Conservation (phyloP, 2,113 vertebrate species). For the Ictalurus furcatus region DNA sequence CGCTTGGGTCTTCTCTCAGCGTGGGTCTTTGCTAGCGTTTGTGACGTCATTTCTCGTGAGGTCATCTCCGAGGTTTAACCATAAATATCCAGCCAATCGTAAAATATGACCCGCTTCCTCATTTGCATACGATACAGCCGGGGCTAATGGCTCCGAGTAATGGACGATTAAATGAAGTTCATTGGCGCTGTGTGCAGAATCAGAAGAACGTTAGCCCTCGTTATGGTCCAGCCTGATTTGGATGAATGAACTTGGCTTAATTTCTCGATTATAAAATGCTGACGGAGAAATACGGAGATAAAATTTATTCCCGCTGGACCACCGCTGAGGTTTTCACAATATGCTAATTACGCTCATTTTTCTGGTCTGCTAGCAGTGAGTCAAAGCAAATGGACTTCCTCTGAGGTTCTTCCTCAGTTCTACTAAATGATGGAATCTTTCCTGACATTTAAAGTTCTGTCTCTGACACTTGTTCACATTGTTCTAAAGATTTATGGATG, state of each 20-base stretch:
- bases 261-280: constrained; percentile 28
- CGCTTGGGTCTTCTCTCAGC: neutral
- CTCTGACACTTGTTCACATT: neutral
- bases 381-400: neutral
- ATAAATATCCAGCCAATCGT: constrained; percentile 78
- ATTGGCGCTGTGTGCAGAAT: constrained; percentile 70
- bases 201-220: constrained; percentile 40
- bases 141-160: constrained; percentile 81
- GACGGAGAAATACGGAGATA: constrained; percentile 35
- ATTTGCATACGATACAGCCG: constrained; percentile 77
- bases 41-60: neutral
- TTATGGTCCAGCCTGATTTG: constrained; percentile 32
- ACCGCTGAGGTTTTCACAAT: neutral
- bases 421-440: neutral
- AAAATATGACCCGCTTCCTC: constrained; percentile 75
- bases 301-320: constrained; percentile 38
- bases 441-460: neutral
- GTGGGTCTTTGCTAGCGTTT: neutral
- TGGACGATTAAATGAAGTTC: constrained; percentile 82
- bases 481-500: neutral
- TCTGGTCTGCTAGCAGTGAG: neutral
- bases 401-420: constrained; percentile 6
- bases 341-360: constrained; percentile 11
- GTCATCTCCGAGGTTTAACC: constrained; percentile 69
- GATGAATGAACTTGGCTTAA: constrained; percentile 35